Evolutionary conservation across 2,888 invertebrate genomes (phyloP), one percentile per base, ranked within the genome.

Genomic region (Melanostoma scalare): DNA sequence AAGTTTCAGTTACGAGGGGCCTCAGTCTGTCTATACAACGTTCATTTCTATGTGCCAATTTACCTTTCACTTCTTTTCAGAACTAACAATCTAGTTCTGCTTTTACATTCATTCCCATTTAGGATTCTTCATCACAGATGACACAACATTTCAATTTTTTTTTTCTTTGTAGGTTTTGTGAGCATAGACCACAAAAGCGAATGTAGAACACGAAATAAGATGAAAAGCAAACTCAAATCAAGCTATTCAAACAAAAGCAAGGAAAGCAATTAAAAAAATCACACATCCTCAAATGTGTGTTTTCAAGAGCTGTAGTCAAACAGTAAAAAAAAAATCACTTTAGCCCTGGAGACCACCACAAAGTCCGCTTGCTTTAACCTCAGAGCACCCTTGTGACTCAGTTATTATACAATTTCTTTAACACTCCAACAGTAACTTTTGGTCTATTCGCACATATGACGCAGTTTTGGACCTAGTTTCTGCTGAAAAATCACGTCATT

Each of bases 401-500:
- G 46, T 79, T 46, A 56, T 61, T 56, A 74, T 68, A 50, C 53
- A 68, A 55, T 31, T 55, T 9, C 20, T 42, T 56, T 69, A 44
- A 74, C 79, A 63, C 55, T 52, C 52, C 58, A 44, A 42, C 46
- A 38, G 20, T 6, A 6, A 6, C 9, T 46, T 8, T 56, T 6
- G n/a, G 8, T 48, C 46, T 56, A n/a, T 36, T 20, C 9, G 35
- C 52, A 72, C 52, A 65, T 40, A 63, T 61, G 72, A 50, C 67
- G 53, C 42, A 9, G 36, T 69, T 50, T 56, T 35, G 50, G 52
- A 50, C 44, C 36, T 33, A 20, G 50, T 63, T 56, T 77, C 63
- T 44, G 68, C 67, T 63, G 38, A 36, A 20, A 73, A 82, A 74
- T 78, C 82, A 82, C 68, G 82, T 78, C 82, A 78, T 78, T 82